Conservation (phyloP, 2,797 vertebrate genomes). For the Scarus forsteni region DNA sequence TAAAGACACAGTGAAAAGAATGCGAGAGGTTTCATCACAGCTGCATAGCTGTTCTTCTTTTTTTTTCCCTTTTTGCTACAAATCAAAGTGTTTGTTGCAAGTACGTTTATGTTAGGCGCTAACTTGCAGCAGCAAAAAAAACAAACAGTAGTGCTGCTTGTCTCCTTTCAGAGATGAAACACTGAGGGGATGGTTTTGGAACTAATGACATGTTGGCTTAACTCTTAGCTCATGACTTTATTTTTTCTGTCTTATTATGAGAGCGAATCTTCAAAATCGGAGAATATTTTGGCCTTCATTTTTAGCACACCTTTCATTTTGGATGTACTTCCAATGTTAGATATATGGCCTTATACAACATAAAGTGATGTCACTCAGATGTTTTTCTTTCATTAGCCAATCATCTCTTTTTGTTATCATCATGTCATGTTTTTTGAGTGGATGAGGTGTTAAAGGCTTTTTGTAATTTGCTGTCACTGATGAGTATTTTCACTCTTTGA, state of each 20-base stretch:
- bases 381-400: slow-evolving; percentile 34
- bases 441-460: slow-evolving; percentile 14
- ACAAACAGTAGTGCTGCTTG: slow-evolving; percentile 75
- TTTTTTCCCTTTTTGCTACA: slow-evolving; percentile 53
- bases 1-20: slow-evolving; percentile 36
- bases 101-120: slow-evolving; percentile 39
- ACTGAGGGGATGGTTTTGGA: slow-evolving; percentile 38
- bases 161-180: slow-evolving; percentile 66
- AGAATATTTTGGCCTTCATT: slow-evolving; percentile 47
- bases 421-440: slow-evolving; percentile 8
- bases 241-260: slow-evolving; percentile 52
- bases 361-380: slow-evolving; percentile 46
- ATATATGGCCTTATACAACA: slow-evolving; percentile 61
- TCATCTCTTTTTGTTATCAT: slow-evolving; percentile 9
- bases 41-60: slow-evolving; percentile 35
- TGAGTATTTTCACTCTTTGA: slow-evolving; percentile 13
- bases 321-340: slow-evolving; percentile 50
- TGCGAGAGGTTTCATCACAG: slow-evolving; percentile 46
- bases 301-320: slow-evolving; percentile 50
- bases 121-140: slow-evolving; percentile 66
- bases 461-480: slow-evolving; percentile 32
- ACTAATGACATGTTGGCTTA: slow-evolving; percentile 22
- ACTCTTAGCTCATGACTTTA: slow-evolving; percentile 17
- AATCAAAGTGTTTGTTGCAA: slow-evolving; percentile 50
- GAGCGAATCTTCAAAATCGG: slow-evolving; percentile 61